Percentiles rank a stretch among this genome's conserved stretches.
phyloP scores from a whole-genome alignment of 2,113 vertebrate species.

The Chinchilla lanigera region DNA sequence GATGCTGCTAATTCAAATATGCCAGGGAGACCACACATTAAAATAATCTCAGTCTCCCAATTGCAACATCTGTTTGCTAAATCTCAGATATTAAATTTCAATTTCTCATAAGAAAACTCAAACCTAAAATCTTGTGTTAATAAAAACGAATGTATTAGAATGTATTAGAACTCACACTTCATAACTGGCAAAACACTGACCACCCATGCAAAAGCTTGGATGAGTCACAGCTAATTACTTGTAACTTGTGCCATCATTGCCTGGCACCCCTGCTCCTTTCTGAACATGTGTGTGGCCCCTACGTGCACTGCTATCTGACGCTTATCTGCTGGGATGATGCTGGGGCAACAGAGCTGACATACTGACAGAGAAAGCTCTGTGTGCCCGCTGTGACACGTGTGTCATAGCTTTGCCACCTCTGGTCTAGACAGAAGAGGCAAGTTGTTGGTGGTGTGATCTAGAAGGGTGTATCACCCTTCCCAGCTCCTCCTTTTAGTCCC shows the following conservation, averaged over 20 bases:
- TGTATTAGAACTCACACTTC: neutral
- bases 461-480: neutral
- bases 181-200: neutral
- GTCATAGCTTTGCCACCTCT: neutral
- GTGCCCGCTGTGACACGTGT: neutral
- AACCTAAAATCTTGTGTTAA: neutral
- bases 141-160: neutral
- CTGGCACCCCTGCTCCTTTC: neutral
- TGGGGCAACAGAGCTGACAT: neutral
- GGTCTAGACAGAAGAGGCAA: neutral
- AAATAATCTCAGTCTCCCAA: neutral
- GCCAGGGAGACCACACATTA: neutral
- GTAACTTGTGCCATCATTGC: neutral
- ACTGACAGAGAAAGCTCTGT: neutral
- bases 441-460: neutral
- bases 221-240: neutral
- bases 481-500: neutral
- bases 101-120: neutral
- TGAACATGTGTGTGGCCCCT: neutral
- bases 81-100: neutral
- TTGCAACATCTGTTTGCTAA: neutral
- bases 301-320: neutral
- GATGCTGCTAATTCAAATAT: neutral
- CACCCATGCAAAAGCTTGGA: neutral
- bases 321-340: neutral